Evolutionary conservation across 2,888 invertebrate genomes (phyloP).

Genomic region (Galerucella nymphaeae): DNA sequence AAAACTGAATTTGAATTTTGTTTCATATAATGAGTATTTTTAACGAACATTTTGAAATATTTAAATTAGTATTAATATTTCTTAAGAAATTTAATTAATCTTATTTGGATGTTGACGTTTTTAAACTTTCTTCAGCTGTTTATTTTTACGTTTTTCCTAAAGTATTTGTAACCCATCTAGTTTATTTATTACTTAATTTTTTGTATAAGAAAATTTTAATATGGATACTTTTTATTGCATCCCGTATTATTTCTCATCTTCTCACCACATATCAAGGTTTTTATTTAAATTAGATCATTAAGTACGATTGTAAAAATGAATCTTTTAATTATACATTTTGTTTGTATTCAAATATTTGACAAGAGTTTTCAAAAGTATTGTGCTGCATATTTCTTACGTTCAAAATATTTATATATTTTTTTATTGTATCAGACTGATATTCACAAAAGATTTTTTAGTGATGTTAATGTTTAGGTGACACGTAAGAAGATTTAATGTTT

Average conservation of each 20-base stretch:
- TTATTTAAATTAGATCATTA: constrained; percentile 12
- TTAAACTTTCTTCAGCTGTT: no score
- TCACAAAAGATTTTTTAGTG: constrained; percentile 6
- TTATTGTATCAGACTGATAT: constrained; percentile 10
- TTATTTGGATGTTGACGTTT: no score
- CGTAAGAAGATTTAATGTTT: constrained; percentile 6
- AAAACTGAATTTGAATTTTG: no score
- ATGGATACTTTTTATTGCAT: constrained; percentile 36
- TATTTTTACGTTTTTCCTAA: background rate
- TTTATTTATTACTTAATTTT: background rate
- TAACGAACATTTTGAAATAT: no score
- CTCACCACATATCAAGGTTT: constrained; percentile 36
- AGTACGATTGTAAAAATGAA: constrained; percentile 5
- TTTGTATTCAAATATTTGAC: background rate
- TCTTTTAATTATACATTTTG: constrained; percentile 25
- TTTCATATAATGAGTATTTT: no score
- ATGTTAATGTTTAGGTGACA: constrained; percentile 7
- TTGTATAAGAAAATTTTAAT: constrained; percentile 27
- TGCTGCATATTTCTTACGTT: constrained; percentile 29
- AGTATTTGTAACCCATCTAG: background rate
- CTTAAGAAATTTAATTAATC: no score
- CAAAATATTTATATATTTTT: constrained; percentile 21
- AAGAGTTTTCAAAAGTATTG: constrained; percentile 22
- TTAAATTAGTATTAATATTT: no score
- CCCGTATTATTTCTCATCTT: background rate